A percentile compares a stretch with the other conserved stretches of the same genome.
Evolutionary conservation across 2,113 vertebrate species (phyloP).

Genomic region (Myocastor coypus): DNA sequence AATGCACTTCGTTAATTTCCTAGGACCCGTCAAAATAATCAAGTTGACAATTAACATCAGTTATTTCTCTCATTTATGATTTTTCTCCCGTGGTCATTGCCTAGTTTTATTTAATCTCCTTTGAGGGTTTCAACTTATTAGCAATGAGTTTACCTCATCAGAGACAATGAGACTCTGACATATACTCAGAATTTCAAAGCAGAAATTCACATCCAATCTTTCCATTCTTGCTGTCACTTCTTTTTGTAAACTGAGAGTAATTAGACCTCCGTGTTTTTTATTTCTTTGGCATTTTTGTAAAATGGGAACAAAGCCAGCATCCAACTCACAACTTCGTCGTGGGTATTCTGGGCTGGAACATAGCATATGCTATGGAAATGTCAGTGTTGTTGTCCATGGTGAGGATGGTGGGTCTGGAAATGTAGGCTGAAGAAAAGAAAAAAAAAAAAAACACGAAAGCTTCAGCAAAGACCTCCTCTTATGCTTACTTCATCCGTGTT

Average conservation of each 20-base stretch:
- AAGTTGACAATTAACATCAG: background rate
- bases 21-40: background rate
- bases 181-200: background rate
- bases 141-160: background rate
- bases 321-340: background rate
- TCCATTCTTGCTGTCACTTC: background rate
- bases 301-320: background rate
- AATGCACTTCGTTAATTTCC: background rate
- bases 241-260: background rate
- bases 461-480: background rate
- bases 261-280: background rate
- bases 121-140: background rate
- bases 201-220: background rate
- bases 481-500: background rate
- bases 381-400: background rate
- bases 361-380: accelerated
- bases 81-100: background rate
- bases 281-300: background rate
- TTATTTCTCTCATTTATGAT: background rate
- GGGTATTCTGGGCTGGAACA: background rate
- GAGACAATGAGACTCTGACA: background rate
- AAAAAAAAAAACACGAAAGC: background rate
- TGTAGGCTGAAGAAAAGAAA: background rate
- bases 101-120: background rate
- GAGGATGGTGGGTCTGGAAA: background rate